These are phyloP conservation scores for Pan troglodytes DNA, from an alignment of 2,113 vertebrate species.

Conservation along the genomic window NHGRI_mPanTro3-v2.1_pri NC_072407.2:28180001-28180500, in stretches of 20 bases:
- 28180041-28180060: background rate
- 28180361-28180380: background rate
- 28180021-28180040: background rate
- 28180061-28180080: background rate
- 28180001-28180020: background rate
- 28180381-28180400: background rate
- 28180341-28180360: background rate
- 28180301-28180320: background rate
- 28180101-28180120: background rate
- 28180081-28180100: background rate
- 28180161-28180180: background rate
- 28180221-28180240: background rate
- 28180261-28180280: background rate
- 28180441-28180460: background rate
- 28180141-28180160: background rate
- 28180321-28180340: background rate
- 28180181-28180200: background rate
- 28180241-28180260: background rate
- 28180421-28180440: background rate
- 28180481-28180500: background rate
- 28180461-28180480: background rate
- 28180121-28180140: background rate
- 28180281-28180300: background rate
- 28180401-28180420: background rate
- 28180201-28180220: background rate